Percentiles rank a stretch among this genome's conserved stretches.
Conservation (phyloP, 1,140 invertebrate species). For the Limonius californicus region DNA sequence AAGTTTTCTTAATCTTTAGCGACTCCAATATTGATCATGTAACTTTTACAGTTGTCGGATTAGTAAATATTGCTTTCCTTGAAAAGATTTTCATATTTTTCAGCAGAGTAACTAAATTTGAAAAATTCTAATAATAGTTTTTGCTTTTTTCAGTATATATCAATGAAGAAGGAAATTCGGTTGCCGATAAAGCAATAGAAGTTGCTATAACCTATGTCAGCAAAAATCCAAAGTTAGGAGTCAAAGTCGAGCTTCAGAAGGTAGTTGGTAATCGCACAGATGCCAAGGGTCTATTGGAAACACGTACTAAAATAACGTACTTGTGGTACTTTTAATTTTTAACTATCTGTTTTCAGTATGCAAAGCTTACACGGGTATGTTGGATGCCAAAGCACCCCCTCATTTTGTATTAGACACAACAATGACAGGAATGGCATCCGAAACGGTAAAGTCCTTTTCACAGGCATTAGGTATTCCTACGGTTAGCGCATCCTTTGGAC, state of each 20-base stretch:
- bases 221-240: slow-evolving; percentile 60
- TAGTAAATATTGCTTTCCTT: too few species aligned
- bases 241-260: slow-evolving; percentile 59
- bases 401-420: slow-evolving; percentile 76
- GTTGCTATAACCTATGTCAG: slow-evolving; percentile 64
- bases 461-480: slow-evolving; percentile 73
- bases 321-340: slow-evolving; percentile 1
- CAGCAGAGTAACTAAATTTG: too few species aligned
- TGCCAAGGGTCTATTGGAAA: slow-evolving; percentile 61
- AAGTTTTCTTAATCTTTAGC: too few species aligned
- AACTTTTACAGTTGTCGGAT: too few species aligned
- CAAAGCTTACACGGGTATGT: slow-evolving; percentile 59
- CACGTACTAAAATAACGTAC: slow-evolving; percentile 58
- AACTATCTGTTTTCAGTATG: slow-evolving; percentile 55
- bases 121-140: background rate
- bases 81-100: too few species aligned
- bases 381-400: slow-evolving; percentile 58
- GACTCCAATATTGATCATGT: too few species aligned
- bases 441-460: slow-evolving; percentile 75
- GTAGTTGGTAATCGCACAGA: slow-evolving; percentile 64
- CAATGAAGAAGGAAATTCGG: slow-evolving; percentile 66
- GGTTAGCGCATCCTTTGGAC: slow-evolving; percentile 73
- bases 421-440: slow-evolving; percentile 65
- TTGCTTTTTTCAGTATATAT: slow-evolving; percentile 57
- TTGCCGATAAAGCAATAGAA: slow-evolving; percentile 63